These are phyloP conservation scores for Morpho deidamia DNA, from an alignment of 2,888 invertebrate genomes.

Conservation along the genomic window DNA sequence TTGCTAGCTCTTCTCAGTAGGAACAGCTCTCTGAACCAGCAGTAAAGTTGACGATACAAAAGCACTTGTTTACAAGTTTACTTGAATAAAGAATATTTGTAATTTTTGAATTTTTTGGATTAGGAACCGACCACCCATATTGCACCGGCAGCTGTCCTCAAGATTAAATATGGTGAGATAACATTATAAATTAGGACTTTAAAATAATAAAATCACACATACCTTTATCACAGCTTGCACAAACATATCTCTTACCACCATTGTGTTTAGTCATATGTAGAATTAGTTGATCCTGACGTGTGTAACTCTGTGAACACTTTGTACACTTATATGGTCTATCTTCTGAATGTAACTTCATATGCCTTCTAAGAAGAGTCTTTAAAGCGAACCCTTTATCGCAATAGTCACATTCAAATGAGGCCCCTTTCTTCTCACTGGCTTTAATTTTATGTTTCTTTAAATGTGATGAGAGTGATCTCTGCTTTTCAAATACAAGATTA, in stretches of 20 bases:
- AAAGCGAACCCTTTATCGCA: conserved; percentile 63
- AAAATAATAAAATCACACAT: conserved; percentile 6
- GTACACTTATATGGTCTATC: conserved; percentile 73
- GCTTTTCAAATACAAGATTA: conserved; percentile 68
- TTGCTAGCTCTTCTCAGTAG: no score
- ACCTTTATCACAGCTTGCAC: conserved; percentile 80
- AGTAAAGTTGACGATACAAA: no score
- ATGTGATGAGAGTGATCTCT: conserved; percentile 65
- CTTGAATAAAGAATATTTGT: no score
- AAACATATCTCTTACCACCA: conserved; percentile 75
- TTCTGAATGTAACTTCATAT: conserved; percentile 72
- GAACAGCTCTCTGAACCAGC: no score
- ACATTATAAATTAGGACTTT: no score
- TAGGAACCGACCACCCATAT: no score
- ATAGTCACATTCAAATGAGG: conserved; percentile 58
- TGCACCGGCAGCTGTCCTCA: no score
- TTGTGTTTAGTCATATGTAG: conserved; percentile 79
- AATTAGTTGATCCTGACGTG: conserved; percentile 75
- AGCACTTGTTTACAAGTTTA: no score
- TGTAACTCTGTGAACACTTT: conserved; percentile 77
- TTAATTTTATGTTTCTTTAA: conserved; percentile 51
- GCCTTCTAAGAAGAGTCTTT: conserved; percentile 61
- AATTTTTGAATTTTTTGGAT: no score
- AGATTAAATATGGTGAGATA: no score
- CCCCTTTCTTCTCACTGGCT: conserved; percentile 35